phyloP scores from a whole-genome alignment of 1,140 invertebrate genomes.

The Panagrolaimus sp. region DNA sequence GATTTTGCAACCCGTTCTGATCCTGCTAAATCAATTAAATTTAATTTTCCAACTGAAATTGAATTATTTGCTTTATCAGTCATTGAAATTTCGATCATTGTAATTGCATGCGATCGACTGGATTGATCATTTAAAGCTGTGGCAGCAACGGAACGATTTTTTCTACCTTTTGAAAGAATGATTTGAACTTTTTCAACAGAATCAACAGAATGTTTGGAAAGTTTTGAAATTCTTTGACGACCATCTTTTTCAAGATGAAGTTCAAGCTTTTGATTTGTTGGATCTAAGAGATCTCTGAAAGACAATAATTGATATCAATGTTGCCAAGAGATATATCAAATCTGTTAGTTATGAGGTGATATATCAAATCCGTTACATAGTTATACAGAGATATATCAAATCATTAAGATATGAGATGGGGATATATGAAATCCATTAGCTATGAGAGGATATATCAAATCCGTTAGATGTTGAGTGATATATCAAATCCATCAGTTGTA shows the following conservation, averaged over 20 bases:
- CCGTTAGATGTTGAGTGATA: not conserved
- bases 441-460: not conserved
- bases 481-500: too few species aligned
- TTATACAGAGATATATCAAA: too few species aligned
- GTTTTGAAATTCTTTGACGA: slow-evolving; percentile 33
- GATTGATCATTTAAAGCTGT: slow-evolving; percentile 93
- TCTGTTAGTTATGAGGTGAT: too few species aligned
- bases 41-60: slow-evolving; percentile 31
- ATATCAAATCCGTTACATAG: not conserved
- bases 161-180: slow-evolving; percentile 71
- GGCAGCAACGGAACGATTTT: slow-evolving; percentile 70
- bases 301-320: not conserved
- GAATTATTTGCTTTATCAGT: slow-evolving; percentile 37
- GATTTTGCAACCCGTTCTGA: slow-evolving; percentile 63
- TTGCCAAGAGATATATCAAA: not conserved
- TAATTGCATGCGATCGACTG: slow-evolving; percentile 84
- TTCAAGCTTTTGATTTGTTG: slow-evolving; percentile 19
- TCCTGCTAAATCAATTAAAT: slow-evolving; percentile 60
- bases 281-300: slow-evolving; percentile 39
- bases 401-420: not conserved
- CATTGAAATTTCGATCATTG: slow-evolving; percentile 68
- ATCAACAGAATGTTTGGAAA: slow-evolving; percentile 29
- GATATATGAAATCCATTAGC: not conserved
- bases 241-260: slow-evolving; percentile 40
- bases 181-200: slow-evolving; percentile 35